Evolutionary conservation across 2,113 vertebrate genomes (phyloP).

Genomic region (Chamaea fasciata): DNA sequence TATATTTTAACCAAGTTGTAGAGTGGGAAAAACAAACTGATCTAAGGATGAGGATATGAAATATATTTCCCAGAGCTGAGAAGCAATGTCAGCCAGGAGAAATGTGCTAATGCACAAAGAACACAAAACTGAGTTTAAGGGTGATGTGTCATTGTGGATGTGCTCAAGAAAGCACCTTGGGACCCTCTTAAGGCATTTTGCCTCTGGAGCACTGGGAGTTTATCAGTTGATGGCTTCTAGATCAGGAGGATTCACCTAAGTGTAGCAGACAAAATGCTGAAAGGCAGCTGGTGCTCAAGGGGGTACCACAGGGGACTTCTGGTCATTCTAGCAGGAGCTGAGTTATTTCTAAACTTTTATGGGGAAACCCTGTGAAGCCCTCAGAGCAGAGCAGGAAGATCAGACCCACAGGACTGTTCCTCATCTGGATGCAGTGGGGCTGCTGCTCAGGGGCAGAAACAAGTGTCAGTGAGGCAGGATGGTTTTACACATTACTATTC

Average conservation of each 20-base stretch:
- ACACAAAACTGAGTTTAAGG: neutral
- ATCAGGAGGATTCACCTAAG: neutral
- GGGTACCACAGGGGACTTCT: neutral
- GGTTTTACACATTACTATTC: neutral
- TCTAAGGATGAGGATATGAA: neutral
- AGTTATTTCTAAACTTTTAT: neutral
- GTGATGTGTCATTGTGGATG: neutral
- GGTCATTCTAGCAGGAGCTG: neutral
- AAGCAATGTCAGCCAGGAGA: neutral
- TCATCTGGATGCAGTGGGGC: neutral
- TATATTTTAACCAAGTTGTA: slow-evolving; percentile 17
- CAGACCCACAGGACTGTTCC: neutral
- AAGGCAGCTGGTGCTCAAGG: neutral
- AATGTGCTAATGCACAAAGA: neutral
- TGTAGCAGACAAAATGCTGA: neutral
- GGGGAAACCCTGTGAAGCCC: neutral
- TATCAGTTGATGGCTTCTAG: neutral
- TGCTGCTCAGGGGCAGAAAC: neutral
- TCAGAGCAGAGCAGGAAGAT: neutral
- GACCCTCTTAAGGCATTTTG: neutral
- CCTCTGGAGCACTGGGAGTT: neutral
- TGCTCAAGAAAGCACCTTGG: neutral
- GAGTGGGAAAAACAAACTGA: neutral
- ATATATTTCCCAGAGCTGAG: neutral
- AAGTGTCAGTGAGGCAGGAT: neutral